These are phyloP conservation scores for Eurytoma californica DNA, from an alignment of 2,888 invertebrate species.

Conservation along the genomic window DNA sequence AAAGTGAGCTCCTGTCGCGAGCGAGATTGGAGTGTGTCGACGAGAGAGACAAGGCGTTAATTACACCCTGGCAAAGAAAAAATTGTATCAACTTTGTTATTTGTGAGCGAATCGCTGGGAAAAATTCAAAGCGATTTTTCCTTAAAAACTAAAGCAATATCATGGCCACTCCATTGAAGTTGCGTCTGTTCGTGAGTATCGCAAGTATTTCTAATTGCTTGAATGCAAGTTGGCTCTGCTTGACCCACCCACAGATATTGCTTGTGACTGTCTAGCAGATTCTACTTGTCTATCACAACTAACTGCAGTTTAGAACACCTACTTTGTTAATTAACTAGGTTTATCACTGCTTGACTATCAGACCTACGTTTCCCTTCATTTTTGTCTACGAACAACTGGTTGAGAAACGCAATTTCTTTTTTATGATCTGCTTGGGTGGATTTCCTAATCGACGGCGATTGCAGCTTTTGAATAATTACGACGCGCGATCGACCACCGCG, in stretches of 20 bases:
- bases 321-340: neutral
- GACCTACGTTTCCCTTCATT: neutral
- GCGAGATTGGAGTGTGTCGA: neutral
- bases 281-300: too few relatives aligned
- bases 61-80: neutral
- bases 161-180: too few relatives aligned
- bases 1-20: neutral
- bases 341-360: neutral
- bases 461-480: too few relatives aligned
- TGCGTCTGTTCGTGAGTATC: too few relatives aligned
- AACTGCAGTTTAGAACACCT: neutral
- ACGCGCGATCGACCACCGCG: constrained; percentile 16
- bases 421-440: neutral
- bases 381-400: neutral
- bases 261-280: too few relatives aligned
- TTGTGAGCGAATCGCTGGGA: too few relatives aligned
- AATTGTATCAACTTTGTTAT: neutral
- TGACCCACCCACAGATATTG: too few relatives aligned
- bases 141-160: too few relatives aligned
- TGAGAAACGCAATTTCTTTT: neutral
- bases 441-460: neutral
- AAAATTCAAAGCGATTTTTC: too few relatives aligned
- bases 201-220: too few relatives aligned
- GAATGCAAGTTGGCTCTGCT: too few relatives aligned
- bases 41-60: neutral